Evolutionary conservation across 2,888 invertebrate genomes (phyloP), one percentile per base, ranked within the genome.

Genomic region (Deilephila elpenor): DNA sequence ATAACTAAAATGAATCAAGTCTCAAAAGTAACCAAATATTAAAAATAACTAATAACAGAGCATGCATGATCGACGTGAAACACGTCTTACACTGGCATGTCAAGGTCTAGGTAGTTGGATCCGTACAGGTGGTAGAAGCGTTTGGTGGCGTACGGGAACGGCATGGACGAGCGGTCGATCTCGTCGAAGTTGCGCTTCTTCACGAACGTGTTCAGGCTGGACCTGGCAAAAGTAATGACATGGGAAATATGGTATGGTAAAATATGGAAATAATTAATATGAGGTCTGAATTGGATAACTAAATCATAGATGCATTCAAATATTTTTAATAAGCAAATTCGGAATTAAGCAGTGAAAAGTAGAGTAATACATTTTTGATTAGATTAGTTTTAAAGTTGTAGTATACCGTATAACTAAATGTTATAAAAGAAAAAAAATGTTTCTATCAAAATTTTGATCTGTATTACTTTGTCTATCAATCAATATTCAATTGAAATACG

Each of bases 161-260:
- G 91, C 91, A 93, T 88, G 29, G 89, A 89, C 4, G 95, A 93
- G 20, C 95, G 94, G 86, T 96, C 96, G 82, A 96, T 96, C 85
- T 96, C 96, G 82, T 96, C 96, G 82, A 96, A 96, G 88, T 96
- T 96, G 72, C 93, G 88, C 80, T 95, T 95, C 84, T 94, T 95
- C 75, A 91, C 86, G 78, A 91, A 96, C 71, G 93, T 93, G 80
- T 95, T 95, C 83, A 96, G 89, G 53, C 93, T 94, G 7, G 95
- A 92, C 51, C 95, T 93, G 82, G 0, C 61, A 73, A n/a, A 14
- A 51, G n/a, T 0, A 44, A 7, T 25, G 25, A 25, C 25, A 25
- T 25, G 25, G 25, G 1, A 25, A 25, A 25, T 25, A 25, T 25
- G 25, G 34, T 34, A 32, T 60, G 17, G 11, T 32, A 32, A 11